These are phyloP conservation scores for Ethmia dodecea DNA, from an alignment of 2,888 invertebrate species.

Conservation along the genomic window DNA sequence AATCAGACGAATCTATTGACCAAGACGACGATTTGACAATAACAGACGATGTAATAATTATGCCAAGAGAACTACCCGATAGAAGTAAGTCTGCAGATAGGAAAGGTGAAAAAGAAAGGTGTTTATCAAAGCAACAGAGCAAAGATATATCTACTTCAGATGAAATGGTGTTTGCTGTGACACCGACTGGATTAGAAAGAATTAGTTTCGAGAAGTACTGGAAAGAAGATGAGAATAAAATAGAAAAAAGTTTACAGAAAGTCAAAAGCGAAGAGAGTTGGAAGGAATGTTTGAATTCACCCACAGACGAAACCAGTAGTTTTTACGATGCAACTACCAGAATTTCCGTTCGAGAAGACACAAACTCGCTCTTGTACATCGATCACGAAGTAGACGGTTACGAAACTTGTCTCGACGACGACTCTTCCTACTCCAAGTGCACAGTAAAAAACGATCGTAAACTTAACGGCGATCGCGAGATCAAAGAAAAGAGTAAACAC, in stretches of 20 bases:
- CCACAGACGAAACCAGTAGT: conserved; percentile 43
- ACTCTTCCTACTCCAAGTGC: conserved; percentile 60
- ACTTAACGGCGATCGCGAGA: conserved; percentile 48
- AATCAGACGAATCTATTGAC: conserved; percentile 64
- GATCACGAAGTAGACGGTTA: conserved; percentile 77
- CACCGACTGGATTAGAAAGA: conserved; percentile 69
- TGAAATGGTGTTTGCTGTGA: conserved; percentile 74
- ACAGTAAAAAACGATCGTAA: conserved; percentile 57
- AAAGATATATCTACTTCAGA: conserved; percentile 73
- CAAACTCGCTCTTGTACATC: conserved; percentile 58
- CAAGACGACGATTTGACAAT: conserved; percentile 72
- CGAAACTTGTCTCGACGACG: conserved; percentile 80
- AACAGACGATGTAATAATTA: conserved; percentile 57
- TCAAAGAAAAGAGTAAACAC: conserved; percentile 65
- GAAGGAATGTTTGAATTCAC: conserved; percentile 61
- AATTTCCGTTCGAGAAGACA: conserved; percentile 61
- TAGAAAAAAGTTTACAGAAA: conserved; percentile 40
- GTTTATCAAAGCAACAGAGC: conserved; percentile 65
- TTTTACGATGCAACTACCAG: conserved; percentile 48
- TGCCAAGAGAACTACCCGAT: conserved; percentile 55
- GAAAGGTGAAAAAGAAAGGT: conserved; percentile 36
- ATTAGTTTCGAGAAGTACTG: conserved; percentile 73
- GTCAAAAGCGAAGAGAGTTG: conserved; percentile 63
- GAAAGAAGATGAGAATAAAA: conserved; percentile 51
- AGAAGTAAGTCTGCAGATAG: conserved; percentile 50